Evolutionary conservation across 2,888 invertebrate species (phyloP).

Genomic region (Pachycephus smyrnensis): DNA sequence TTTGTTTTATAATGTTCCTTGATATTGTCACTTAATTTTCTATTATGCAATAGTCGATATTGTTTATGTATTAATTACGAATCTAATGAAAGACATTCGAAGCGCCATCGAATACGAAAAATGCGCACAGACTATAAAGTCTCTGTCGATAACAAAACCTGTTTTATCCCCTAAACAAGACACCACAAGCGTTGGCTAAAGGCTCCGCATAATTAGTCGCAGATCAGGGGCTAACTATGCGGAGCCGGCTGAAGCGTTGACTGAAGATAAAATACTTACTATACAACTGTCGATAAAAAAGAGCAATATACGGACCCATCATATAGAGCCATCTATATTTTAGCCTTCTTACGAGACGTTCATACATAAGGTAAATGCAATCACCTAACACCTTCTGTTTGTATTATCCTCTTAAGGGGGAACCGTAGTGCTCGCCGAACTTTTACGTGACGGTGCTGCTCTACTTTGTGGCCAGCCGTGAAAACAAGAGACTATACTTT

Average conservation of each 20-base stretch:
- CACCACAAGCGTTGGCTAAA: background rate
- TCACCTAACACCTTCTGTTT: no score
- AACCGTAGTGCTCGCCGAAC: no score
- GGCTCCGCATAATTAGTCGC: no score
- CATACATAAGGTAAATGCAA: background rate
- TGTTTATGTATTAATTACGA: background rate
- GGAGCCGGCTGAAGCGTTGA: background rate
- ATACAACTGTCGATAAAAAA: background rate
- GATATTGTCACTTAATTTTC: background rate
- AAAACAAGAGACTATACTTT: no score
- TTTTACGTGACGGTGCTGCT: no score
- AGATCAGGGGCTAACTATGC: no score
- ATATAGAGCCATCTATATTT: background rate
- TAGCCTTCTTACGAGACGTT: background rate
- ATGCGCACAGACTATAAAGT: background rate
- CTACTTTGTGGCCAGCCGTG: no score
- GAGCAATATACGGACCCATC: background rate
- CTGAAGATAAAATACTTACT: background rate
- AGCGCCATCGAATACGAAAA: background rate
- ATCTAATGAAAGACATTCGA: background rate
- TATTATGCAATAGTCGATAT: background rate
- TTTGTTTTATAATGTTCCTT: background rate
- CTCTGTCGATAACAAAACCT: background rate
- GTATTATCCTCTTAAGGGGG: no score
- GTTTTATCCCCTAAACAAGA: background rate